These are phyloP conservation scores for Plebejus argus DNA, from an alignment of 2,888 invertebrate genomes.

Conservation along the genomic window DNA sequence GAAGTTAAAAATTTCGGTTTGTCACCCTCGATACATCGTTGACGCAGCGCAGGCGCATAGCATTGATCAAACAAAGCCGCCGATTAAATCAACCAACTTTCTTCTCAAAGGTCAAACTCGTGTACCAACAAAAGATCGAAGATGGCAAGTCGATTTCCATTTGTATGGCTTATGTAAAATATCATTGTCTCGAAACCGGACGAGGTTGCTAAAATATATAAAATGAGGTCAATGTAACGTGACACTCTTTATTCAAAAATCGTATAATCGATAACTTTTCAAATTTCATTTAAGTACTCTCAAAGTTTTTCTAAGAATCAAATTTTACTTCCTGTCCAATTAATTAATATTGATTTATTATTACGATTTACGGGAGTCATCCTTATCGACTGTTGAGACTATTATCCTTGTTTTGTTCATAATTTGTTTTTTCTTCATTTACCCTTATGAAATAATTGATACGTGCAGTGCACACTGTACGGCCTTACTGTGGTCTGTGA, in stretches of 20 bases:
- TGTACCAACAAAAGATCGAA: constrained; percentile 19
- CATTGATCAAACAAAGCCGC: constrained; percentile 22
- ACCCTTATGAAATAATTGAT: too few relatives aligned
- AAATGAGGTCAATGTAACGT: background rate
- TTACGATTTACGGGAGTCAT: too few relatives aligned
- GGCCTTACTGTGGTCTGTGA: too few relatives aligned
- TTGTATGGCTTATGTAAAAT: constrained; percentile 30
- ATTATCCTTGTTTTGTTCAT: too few relatives aligned
- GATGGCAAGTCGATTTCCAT: constrained; percentile 12
- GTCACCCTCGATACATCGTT: background rate
- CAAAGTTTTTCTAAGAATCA: too few relatives aligned
- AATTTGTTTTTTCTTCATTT: too few relatives aligned
- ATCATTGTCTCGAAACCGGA: constrained; percentile 50
- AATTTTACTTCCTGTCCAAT: too few relatives aligned
- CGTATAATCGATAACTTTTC: background rate
- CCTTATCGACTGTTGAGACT: too few relatives aligned
- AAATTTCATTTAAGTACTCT: too few relatives aligned
- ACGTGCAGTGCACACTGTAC: too few relatives aligned
- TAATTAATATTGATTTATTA: too few relatives aligned
- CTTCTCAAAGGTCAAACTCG: constrained; percentile 26
- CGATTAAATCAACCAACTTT: constrained; percentile 22
- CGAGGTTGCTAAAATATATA: background rate
- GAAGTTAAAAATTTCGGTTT: background rate
- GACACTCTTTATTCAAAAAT: background rate
- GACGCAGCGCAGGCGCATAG: background rate